phyloP scores from a whole-genome alignment of 2,113 vertebrate genomes.

The Atherinomorus stipes region DNA sequence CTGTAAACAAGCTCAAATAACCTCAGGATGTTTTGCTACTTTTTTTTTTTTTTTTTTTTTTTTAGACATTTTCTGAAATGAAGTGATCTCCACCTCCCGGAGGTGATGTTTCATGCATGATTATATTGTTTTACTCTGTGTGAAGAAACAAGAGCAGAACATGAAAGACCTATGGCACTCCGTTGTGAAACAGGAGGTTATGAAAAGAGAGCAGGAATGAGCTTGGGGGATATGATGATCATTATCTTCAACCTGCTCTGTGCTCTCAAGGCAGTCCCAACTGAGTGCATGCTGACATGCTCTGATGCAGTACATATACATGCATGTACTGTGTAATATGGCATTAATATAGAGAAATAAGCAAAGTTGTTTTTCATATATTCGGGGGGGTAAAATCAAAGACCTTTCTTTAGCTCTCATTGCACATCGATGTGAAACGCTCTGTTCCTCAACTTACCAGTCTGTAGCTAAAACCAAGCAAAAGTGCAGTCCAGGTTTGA shows the following conservation, averaged over 20 bases:
- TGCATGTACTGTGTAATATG: slow-evolving; percentile 7
- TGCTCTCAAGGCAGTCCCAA: slow-evolving; percentile 61
- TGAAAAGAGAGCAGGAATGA: slow-evolving; percentile 69
- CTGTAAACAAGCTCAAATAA: slow-evolving; percentile 79
- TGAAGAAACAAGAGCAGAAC: slow-evolving; percentile 73
- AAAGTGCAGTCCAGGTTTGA: slow-evolving; percentile 36
- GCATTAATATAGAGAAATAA: background rate
- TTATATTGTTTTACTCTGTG: slow-evolving; percentile 81
- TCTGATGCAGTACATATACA: slow-evolving; percentile 30
- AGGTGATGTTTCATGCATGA: slow-evolving; percentile 81
- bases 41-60: slow-evolving; percentile 57
- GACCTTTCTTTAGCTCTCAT: background rate
- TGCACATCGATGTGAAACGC: background rate
- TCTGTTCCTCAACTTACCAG: slow-evolving; percentile 12
- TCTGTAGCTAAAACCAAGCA: slow-evolving; percentile 30
- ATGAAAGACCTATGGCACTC: slow-evolving; percentile 81
- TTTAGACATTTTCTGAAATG: slow-evolving; percentile 70
- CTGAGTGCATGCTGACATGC: slow-evolving; percentile 48
- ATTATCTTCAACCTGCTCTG: slow-evolving; percentile 72
- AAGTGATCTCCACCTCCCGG: slow-evolving; percentile 75
- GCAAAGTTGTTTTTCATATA: background rate
- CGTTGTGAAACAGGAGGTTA: slow-evolving; percentile 74
- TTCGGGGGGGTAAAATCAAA: background rate
- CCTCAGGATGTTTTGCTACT: slow-evolving; percentile 76
- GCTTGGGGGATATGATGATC: slow-evolving; percentile 70